phyloP scores from a whole-genome alignment of 2,113 vertebrate genomes.

The Tinamus guttatus region DNA sequence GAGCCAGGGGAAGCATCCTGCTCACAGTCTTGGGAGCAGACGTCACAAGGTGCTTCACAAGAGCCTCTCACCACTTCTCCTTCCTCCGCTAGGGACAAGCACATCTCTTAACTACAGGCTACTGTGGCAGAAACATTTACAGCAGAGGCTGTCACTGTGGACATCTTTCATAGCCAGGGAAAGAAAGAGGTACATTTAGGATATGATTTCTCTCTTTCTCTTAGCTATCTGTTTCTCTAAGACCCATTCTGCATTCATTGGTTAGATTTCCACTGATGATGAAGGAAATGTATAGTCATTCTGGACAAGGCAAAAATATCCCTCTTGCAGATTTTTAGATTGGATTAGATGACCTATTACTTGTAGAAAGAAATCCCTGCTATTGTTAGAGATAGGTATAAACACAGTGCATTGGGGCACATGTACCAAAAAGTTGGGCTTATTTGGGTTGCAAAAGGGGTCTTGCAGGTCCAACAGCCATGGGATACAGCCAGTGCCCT shows the following conservation, averaged over 20 bases:
- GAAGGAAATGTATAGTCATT: fast-evolving
- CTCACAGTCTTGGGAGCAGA: neutral
- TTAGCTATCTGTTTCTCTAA: neutral
- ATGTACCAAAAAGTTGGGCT: neutral
- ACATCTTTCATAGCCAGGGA: neutral
- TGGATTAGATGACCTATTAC: neutral
- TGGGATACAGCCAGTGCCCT: neutral
- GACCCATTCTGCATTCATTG: neutral
- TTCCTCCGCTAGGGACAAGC: neutral
- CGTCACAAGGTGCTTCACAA: neutral
- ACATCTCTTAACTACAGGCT: neutral
- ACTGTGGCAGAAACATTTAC: neutral
- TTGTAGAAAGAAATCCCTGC: neutral
- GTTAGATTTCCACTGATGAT: neutral
- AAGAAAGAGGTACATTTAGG: neutral
- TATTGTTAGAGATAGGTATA: neutral
- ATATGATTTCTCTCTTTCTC: neutral
- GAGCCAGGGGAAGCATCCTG: neutral
- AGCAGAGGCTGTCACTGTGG: neutral
- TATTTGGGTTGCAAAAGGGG: neutral
- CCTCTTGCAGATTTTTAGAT: neutral
- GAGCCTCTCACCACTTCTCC: neutral
- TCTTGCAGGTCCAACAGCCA: too few relatives aligned
- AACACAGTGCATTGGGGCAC: neutral
- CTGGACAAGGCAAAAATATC: neutral